phyloP scores from a whole-genome alignment of 2,113 vertebrate genomes.

The Shinisaurus crocodilurus region DNA sequence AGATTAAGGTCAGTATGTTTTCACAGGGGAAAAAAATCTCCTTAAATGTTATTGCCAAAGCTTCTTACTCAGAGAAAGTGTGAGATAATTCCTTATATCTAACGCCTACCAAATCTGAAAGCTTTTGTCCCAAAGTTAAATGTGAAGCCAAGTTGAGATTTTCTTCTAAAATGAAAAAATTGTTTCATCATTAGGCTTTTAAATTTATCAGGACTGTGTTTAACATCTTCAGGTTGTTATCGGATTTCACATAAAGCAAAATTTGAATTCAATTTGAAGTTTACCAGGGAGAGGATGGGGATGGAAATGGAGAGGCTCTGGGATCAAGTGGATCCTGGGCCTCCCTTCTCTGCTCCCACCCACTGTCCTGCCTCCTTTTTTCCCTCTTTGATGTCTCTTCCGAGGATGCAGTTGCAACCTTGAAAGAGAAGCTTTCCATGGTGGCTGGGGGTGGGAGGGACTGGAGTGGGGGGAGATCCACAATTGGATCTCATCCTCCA shows the following conservation, averaged over 20 bases:
- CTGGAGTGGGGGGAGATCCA: too few species aligned
- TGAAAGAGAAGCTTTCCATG: too few species aligned
- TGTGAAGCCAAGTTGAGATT: background rate
- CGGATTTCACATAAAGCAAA: background rate
- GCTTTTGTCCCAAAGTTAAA: background rate
- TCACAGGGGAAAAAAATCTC: background rate
- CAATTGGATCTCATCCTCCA: too few species aligned
- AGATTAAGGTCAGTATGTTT: background rate
- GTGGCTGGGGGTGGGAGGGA: too few species aligned
- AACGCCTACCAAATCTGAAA: background rate
- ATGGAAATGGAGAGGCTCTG: too few species aligned
- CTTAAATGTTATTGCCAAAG: background rate
- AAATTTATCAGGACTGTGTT: background rate
- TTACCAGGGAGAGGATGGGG: too few species aligned
- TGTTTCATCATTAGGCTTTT: background rate
- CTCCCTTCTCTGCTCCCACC: too few species aligned
- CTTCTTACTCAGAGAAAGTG: background rate
- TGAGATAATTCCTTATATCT: background rate
- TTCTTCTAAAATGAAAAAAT: background rate
- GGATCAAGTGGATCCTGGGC: too few species aligned
- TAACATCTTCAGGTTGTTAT: background rate
- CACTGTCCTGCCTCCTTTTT: too few species aligned
- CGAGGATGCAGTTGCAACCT: too few species aligned
- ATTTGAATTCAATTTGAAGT: background rate
- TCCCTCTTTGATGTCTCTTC: too few species aligned